Conservation (phyloP, 2,797 vertebrate genomes). For the Glossophaga mutica region DNA sequence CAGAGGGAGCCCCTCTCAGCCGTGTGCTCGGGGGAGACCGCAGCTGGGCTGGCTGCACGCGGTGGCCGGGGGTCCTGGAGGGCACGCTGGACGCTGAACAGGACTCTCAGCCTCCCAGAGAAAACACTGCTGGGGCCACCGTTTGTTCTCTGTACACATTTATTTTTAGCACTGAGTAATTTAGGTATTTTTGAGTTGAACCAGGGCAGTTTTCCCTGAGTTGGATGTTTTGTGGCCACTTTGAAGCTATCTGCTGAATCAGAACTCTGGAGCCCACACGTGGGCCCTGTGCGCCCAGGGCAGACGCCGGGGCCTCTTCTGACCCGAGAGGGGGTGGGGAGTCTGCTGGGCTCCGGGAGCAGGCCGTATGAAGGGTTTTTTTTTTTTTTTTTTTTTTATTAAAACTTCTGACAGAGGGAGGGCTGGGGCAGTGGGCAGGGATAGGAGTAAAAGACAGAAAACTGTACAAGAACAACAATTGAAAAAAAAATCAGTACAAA, state of each 20-base stretch:
- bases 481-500: neutral
- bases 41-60: neutral
- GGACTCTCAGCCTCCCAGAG: neutral
- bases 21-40: neutral
- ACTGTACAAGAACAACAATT: no score
- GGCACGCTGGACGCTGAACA: neutral
- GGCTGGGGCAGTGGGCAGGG: no score
- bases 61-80: neutral
- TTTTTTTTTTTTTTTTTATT: neutral
- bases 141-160: neutral
- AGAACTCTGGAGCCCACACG: neutral
- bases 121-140: neutral
- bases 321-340: neutral
- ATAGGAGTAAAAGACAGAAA: no score
- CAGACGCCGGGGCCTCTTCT: neutral
- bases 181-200: conserved; percentile 39
- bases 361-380: rapidly evolving
- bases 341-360: neutral
- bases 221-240: conserved; percentile 43
- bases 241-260: conserved; percentile 59
- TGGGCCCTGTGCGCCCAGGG: neutral
- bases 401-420: neutral
- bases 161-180: conserved; percentile 71
- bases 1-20: neutral
- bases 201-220: neutral